Evolutionary conservation across 2,113 vertebrate genomes (phyloP), one percentile per base, ranked within the genome.

Genomic region (Etheostoma cragini): DNA sequence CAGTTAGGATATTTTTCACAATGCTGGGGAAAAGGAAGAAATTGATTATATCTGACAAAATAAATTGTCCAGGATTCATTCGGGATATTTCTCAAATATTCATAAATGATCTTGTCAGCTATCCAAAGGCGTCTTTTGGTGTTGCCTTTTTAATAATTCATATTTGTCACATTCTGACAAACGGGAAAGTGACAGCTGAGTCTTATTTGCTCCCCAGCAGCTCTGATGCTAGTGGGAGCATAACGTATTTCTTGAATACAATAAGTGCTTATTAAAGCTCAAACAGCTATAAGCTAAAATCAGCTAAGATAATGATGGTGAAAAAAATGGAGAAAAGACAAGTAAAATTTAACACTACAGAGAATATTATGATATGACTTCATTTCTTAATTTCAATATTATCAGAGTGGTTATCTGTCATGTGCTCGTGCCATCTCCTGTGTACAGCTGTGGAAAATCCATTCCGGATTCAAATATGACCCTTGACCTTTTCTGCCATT

Each of bases 371-470:
- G 45, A 76, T 72, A 81, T 70, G 76, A 82, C 62, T 64, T 66
- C 46, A 75, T 80, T 65, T 89, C 72, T 60, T 82, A 35, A 82
- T 63, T 42, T 83, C 26, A 30, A 42, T 77, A 78, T 52, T 33
- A 52, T 83, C 66, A 69, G 83, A 86, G 82, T 74, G 64, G 72
- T 87, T 81, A 68, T 80, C 77, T 50, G 83, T 88, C 79, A 64
- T 62, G 76, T 85, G 84, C 79, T 88, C 69, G 16, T 76, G 83
- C 76, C 83, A 75, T 88, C 78, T 70, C 76, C 72, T 79, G 86
- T 72, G 62, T 71, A 75, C 81, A 85, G 77, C 82, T 87, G 85
- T 88, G 82, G 76, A 78, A 85, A 92, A 88, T 85, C 87, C 74
- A 88, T 88, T 67, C 69, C 47, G 76, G 64, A 4, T 76, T 85